These are phyloP conservation scores for Argyra leucocephala DNA, from an alignment of 2,888 invertebrate species.

Conservation along the genomic window DNA sequence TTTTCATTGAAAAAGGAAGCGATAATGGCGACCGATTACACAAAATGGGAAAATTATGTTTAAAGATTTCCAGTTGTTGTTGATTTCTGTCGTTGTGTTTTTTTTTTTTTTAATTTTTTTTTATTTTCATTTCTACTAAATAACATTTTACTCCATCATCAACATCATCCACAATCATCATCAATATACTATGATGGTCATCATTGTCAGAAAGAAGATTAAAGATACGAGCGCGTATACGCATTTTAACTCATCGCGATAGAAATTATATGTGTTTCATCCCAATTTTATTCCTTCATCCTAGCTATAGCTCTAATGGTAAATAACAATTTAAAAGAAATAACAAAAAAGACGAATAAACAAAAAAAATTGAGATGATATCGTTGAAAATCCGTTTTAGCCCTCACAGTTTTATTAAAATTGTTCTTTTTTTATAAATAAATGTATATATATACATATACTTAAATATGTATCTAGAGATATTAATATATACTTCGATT, in stretches of 20 bases:
- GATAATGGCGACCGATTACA: constrained; percentile 24
- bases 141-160: neutral
- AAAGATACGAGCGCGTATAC: constrained; percentile 2
- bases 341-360: neutral
- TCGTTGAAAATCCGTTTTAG: constrained; percentile 2
- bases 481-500: neutral
- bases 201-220: neutral
- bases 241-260: neutral
- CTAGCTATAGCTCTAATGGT: neutral
- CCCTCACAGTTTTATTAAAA: constrained; percentile 1
- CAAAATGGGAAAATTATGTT: constrained; percentile 25
- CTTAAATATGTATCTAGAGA: neutral
- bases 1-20: constrained; percentile 17
- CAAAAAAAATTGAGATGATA: neutral
- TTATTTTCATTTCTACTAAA: neutral
- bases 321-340: neutral
- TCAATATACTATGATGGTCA: no score
- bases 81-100: neutral
- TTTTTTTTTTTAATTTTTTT: neutral
- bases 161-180: neutral
- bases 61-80: constrained; percentile 7
- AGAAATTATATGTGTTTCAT: no score
- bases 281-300: neutral
- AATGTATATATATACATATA: neutral
- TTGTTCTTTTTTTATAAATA: neutral